These are phyloP conservation scores for Drosophila pandora DNA, from an alignment of 1,140 invertebrate species.

Conservation along the genomic window DNA sequence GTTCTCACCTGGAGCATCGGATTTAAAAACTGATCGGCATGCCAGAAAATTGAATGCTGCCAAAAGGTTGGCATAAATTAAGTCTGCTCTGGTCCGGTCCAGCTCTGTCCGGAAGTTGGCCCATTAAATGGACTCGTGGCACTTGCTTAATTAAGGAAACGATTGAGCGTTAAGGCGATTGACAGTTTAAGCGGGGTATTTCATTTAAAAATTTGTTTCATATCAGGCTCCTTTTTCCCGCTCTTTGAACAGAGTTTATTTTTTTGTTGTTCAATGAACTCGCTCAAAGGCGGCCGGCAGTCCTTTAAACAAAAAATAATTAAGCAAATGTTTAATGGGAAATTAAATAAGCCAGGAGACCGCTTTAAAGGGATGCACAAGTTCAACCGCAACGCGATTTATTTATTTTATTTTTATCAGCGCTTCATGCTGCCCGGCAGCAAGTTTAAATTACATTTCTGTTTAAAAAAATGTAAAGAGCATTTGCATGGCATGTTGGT, in stretches of 20 bases:
- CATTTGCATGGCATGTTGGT: conserved; percentile 32
- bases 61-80: conserved; percentile 18
- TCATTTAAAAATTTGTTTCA: conserved; percentile 17
- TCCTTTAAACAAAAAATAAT: not conserved
- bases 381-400: conserved; percentile 35
- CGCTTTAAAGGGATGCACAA: conserved; percentile 22
- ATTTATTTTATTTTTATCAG: conserved; percentile 49
- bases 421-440: conserved; percentile 47
- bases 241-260: not conserved
- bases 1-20: conserved; percentile 32
- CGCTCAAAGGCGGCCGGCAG: not conserved
- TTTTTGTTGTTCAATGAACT: conserved; percentile 1
- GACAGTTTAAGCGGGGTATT: conserved; percentile 4
- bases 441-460: conserved; percentile 68
- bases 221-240: not conserved
- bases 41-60: conserved; percentile 49
- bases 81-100: not conserved
- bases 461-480: conserved; percentile 62
- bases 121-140: conserved; percentile 15
- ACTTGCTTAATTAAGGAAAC: conserved; percentile 28
- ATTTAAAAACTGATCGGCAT: conserved; percentile 42
- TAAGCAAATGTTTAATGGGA: conserved; percentile 8
- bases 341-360: not conserved
- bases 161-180: not conserved
- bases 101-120: not conserved